phyloP scores from a whole-genome alignment of 2,113 vertebrate genomes.

The Triplophysa tibetana region DNA sequence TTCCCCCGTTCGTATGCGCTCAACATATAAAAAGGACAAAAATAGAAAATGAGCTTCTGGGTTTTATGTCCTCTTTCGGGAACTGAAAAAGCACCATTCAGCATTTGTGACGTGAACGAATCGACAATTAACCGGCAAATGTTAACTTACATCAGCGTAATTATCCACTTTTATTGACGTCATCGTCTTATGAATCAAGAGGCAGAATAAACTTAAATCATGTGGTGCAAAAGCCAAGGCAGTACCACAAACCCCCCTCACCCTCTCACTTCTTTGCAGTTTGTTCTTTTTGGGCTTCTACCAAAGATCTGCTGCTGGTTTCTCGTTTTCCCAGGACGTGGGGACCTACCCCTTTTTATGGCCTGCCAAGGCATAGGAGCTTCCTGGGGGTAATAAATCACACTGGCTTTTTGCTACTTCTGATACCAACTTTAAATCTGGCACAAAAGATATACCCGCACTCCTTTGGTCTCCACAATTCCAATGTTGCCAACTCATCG shows the following conservation, averaged over 20 bases:
- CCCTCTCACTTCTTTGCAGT: neutral
- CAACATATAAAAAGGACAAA: neutral
- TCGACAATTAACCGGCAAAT: slow-evolving; percentile 16
- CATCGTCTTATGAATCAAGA: slow-evolving; percentile 28
- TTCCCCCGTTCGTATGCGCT: neutral
- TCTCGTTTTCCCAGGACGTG: slow-evolving; percentile 24
- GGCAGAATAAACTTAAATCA: slow-evolving; percentile 5
- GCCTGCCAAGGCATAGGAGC: slow-evolving; percentile 35
- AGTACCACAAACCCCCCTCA: neutral
- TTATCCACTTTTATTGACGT: slow-evolving; percentile 30
- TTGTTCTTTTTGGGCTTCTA: slow-evolving; percentile 1
- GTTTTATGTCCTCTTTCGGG: neutral
- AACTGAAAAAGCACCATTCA: neutral
- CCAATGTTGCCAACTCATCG: slow-evolving; percentile 6
- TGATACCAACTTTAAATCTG: slow-evolving; percentile 43
- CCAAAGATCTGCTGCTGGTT: slow-evolving; percentile 20
- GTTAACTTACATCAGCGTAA: slow-evolving; percentile 4
- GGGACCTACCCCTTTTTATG: slow-evolving; percentile 39
- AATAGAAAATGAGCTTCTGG: neutral
- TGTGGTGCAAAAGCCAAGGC: neutral
- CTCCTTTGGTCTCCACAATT: neutral
- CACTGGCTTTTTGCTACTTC: slow-evolving; percentile 40
- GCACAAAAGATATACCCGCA: too few species aligned
- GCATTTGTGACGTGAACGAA: neutral
- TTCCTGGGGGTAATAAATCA: slow-evolving; percentile 55